Evolutionary conservation across 2,797 vertebrate species (phyloP), one percentile per base, ranked within the genome.

Genomic region (Tragelaphus eurycerus): DNA sequence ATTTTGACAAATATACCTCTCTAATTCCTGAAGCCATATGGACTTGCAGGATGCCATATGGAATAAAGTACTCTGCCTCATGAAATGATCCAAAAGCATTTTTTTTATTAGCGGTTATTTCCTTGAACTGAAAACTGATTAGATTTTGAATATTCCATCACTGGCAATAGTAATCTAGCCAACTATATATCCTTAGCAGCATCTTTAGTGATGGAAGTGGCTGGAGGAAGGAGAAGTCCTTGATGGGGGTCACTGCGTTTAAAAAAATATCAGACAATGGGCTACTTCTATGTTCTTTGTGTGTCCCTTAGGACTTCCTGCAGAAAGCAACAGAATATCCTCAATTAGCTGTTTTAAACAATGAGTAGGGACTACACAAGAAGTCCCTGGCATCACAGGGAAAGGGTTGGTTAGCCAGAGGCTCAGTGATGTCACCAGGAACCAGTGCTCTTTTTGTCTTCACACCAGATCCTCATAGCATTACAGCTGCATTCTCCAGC

Each of bases 1-100:
- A 98, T 96, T 98, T 91, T 98, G 98, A 98, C 98, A 98, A 98
- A 98, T 27, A 21, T 96, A 98, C 98, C 98, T 97, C 97, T 97
- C 97, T 98, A 97, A 98, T 98, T 98, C 98, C 98, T 98, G 98
- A 98, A 98, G 98, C 97, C 98, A 98, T 98, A 98, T 98, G 93
- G 97, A 87, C 31, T 34, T 96, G 93, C 97, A 98, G 97, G 97
- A 98, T 98, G 98, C 98, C 98, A 98, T 98, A 98, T 98, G 98
- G 98, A 98, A 96, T 96, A 97, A 92, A 98, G 94, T 86, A 97
- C 96, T 98, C 97, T 95, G 94, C 98, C 89, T 98, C 97, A 81
- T 89, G 97, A 98, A 97, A 98, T 97, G 98, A 98, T 98, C 98
- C 97, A 94, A 98, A 98, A 97, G 97, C 97, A 97, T 98, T 98